phyloP scores from a whole-genome alignment of 2,888 invertebrate species.

The Drosophila anomalata region DNA sequence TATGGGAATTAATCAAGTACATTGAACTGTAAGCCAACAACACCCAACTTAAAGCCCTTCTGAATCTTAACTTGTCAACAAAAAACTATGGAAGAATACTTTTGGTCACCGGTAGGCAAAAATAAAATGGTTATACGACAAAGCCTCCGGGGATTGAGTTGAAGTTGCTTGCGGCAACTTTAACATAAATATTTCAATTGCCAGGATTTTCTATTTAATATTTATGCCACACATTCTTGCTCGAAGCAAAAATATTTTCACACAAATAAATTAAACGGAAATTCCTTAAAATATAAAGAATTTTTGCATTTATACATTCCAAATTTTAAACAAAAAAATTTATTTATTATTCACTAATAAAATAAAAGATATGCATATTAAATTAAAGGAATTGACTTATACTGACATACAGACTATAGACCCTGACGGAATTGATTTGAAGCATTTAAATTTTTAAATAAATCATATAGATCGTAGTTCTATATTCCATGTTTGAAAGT shows the following conservation, averaged over 20 bases:
- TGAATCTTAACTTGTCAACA: not conserved
- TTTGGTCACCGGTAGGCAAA: constrained; percentile 5
- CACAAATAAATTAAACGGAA: too few species aligned
- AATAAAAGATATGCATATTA: too few species aligned
- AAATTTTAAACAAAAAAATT: too few species aligned
- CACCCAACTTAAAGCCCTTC: constrained; percentile 10
- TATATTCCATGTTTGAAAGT: not conserved
- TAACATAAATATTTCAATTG: not conserved
- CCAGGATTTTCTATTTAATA: not conserved
- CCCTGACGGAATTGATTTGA: not conserved
- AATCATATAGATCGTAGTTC: not conserved
- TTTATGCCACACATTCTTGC: too few species aligned
- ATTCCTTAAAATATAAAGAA: too few species aligned
- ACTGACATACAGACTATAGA: not conserved
- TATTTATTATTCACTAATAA: too few species aligned
- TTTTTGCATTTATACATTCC: too few species aligned
- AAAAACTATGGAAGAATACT: constrained; percentile 19
- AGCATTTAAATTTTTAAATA: not conserved
- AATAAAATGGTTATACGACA: too few species aligned
- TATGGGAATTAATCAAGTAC: constrained; percentile 27
- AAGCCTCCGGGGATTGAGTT: not conserved
- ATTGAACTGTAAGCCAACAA: constrained; percentile 12
- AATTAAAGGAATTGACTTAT: not conserved
- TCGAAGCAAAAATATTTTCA: too few species aligned
- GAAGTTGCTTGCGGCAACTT: not conserved